These are phyloP conservation scores for Microcaecilia unicolor DNA, from an alignment of 2,797 vertebrate genomes.

Conservation along the genomic window DNA sequence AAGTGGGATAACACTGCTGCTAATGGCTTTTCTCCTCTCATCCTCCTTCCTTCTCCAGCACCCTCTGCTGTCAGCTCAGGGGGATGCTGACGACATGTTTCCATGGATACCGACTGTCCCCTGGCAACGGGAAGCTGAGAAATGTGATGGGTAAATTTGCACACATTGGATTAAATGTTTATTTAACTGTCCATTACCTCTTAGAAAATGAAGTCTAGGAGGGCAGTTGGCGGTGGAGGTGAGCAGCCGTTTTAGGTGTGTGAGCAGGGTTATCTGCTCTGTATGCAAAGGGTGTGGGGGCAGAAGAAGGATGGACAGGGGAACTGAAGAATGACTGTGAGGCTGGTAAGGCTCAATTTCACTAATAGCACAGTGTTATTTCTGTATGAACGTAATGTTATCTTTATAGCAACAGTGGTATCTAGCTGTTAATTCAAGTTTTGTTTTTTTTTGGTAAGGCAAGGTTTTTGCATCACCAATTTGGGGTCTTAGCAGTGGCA, in stretches of 20 bases:
- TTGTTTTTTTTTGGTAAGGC: too few relatives aligned
- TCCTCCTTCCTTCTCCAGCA: conserved; percentile 1
- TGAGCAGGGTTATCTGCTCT: too few relatives aligned
- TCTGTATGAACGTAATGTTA: too few relatives aligned
- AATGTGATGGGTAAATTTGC: conserved; percentile 19
- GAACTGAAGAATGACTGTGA: background rate
- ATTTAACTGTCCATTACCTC: conserved; percentile 9
- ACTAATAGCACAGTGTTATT: too few relatives aligned
- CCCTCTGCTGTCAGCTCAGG: background rate
- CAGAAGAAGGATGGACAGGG: background rate
- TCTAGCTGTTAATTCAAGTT: too few relatives aligned
- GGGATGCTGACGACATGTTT: conserved; percentile 26
- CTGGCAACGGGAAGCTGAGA: conserved; percentile 21
- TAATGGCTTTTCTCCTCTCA: too few relatives aligned
- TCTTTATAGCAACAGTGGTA: too few relatives aligned
- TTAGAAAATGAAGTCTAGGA: background rate
- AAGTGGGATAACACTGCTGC: too few relatives aligned
- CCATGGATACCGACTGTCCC: conserved; percentile 39
- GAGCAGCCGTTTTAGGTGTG: too few relatives aligned
- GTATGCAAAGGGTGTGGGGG: background rate
- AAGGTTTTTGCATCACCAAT: too few relatives aligned
- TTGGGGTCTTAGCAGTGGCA: too few relatives aligned
- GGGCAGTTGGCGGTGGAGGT: too few relatives aligned
- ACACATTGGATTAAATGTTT: background rate
- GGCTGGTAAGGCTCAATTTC: background rate